Evolutionary conservation across 2,888 invertebrate genomes (phyloP), one percentile per base, ranked within the genome.

Genomic region (Aphrophora alni): DNA sequence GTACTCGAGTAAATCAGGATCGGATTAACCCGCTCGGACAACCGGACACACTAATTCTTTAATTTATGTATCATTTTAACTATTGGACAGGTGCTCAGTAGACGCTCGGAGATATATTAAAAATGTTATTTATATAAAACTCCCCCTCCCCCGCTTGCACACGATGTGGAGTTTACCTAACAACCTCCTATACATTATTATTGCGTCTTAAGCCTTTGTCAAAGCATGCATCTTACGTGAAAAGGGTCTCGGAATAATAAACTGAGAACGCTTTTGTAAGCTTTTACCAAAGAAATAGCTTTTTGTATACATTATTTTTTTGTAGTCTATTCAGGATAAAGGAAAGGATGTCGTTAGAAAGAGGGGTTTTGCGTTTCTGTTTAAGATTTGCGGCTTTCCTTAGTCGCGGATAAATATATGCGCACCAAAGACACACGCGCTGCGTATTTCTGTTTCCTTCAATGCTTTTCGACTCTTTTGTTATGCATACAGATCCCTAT

Each of bases 401-500:
- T 21, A 38, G 38, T 76, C 76, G 59, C 68, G 28, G 68, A 76
- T 76, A 77, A 70, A 75, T 75, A 77, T 69, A 77, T n/a, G n/a
- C n/a, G n/a, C n/a, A n/a, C n/a, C n/a, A n/a, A n/a, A 69, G 70
- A 26, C 26, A 27, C 28, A 27, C 69, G 21, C 33, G 24, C 24
- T 69, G 24, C 77, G 12, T 38, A 28, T n/a, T n/a, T 38, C 75
- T 21, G 25, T 28, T 76, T 44, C 75, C 73, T 38, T 73, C 24
- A n/a, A n/a, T n/a, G n/a, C n/a, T n/a, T n/a, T n/a, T n/a, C 68
- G 59, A 76, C 17, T 27, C 81, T 81, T 83, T 83, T 83, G 83
- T 83, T 80, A 78, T 76, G 69, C 79, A 38, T 78, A 81, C 83
- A 82, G 82, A 83, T 83, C 83, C 83, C 80, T 81, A 82, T 83